Evolutionary conservation across 37 sponge, comb jelly and placozoan genomes (phyloP).

Genomic region (Diacarnus erythraeanus): DNA sequence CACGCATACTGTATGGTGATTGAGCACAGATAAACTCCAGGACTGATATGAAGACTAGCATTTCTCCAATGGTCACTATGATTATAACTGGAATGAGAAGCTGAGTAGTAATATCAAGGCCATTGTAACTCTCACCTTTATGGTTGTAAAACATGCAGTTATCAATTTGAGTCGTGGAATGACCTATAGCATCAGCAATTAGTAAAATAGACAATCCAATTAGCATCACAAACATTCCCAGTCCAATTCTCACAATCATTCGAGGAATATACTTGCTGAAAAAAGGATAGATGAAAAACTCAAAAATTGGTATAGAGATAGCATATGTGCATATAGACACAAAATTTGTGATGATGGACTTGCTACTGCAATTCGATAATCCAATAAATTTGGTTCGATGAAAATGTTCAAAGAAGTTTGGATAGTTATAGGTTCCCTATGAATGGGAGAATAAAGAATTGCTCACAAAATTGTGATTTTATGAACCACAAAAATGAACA

Average conservation of each 20-base stretch:
- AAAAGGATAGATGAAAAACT: conserved; percentile 31
- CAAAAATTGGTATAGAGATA: conserved; percentile 30
- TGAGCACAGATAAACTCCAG: conserved; percentile 63
- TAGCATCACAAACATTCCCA: conserved; percentile 19
- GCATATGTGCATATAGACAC: background rate
- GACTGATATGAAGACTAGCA: conserved; percentile 2
- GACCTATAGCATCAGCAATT: conserved; percentile 1
- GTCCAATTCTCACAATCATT: conserved; percentile 12
- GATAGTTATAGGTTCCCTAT: conserved; percentile 4
- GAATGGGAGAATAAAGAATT: no score
- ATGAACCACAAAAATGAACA: no score
- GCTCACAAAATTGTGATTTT: no score
- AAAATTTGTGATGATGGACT: background rate
- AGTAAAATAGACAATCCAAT: background rate
- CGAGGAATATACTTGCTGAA: conserved; percentile 20
- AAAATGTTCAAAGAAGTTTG: background rate
- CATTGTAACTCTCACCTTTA: no score
- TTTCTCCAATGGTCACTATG: conserved; percentile 18
- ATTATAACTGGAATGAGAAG: background rate
- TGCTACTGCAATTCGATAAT: background rate
- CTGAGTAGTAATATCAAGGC: background rate
- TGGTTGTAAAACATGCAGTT: conserved; percentile 26
- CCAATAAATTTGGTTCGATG: background rate
- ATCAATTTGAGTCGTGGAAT: background rate
- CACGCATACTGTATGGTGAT: conserved; percentile 56